Evolutionary conservation across 2,888 invertebrate species (phyloP), one percentile per base, ranked within the genome.

Genomic region (Eupithecia insigniata): DNA sequence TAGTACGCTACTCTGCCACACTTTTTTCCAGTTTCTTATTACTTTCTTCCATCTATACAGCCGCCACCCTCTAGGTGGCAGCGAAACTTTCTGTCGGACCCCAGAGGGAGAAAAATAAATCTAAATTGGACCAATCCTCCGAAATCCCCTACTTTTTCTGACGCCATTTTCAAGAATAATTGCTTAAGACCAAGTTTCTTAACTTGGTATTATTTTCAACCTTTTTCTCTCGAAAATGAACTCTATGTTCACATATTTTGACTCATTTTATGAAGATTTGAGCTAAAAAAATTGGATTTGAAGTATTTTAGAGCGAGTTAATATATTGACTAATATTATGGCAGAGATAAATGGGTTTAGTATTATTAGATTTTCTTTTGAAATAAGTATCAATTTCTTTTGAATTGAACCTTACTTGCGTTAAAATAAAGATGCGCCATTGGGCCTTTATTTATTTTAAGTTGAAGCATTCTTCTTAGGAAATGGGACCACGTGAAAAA

Each of bases 121-220:
- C 92, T 90, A 92, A 93, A 92, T 93, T 91, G 92, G 91, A 85
- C 87, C 91, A 91, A 92, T 92, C 92, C 92, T 90, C 90, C 89
- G 87, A 89, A 90, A 90, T 89, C 92, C 92, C 91, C 90, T 87
- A 90, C 87, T 92, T 93, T 93, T 93, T 93, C 91, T 92, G 84
- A 85, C 89, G 88, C 90, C 91, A 90, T 91, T 91, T 90, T 89
- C 85, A 87, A 90, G 91, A 93, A 92, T 91, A 90, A 92, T 92
- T 92, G 89, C 90, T 84, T 79, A 83, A 82, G 83, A 85, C 87
- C 82, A 87, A 89, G 85, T 91, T 90, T 88, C 89, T 89, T 88
- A 91, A 89, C 80, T 88, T 77, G 51, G 71, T 74, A 69, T 71
- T 74, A 74, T 71, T 68, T 51, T 64, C 30, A 69, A 51, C 73